Base-by-base conservation (phyloP, 2,113 vertebrate genomes). In the Ploceus nigricollis region DNA sequence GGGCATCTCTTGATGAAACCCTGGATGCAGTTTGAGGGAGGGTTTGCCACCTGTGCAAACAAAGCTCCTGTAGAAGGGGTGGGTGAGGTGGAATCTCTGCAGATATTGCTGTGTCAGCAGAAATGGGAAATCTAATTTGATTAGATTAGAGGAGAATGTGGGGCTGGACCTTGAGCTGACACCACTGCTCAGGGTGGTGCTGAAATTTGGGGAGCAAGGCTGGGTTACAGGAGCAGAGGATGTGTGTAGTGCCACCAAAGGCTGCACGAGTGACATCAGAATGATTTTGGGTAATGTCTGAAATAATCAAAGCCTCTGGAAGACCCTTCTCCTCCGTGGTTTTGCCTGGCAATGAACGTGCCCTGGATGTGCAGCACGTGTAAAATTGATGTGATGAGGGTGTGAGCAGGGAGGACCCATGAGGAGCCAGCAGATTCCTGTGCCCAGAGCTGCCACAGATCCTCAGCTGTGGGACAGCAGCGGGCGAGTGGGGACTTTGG, bases 401-500 rank as follows among this genome's bases (percentile, higher is more conserved):
- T 31, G 15, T 1, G 27, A 22, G 0, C 33, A 11, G 57, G 27
- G 58, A 2, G 23, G 7, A 5, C 1, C 45, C 17, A 50, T 1
- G n/a, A 58, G 76, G 30, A 40, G 33, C 2, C 53, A 20, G 30
- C 30, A 44, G 39, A 8, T 6, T 11, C 28, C 50, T 3, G 50
- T n/a, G 83, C 23, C 22, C 1, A 1, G 80, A 54, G 65, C 13
- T n/a, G 37, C 13, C 77, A 7, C 76, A 28, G 80, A 2, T 5
- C 19, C 13, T 44, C 35, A 13, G n/a, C 24, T 8, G 31, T 7
- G 76, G 14, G 68, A 28, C 72, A 40, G 15, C 39, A 56, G 54
- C 0, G 1, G 27, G 18, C 0, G 0, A 27, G 19, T 0, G 25
- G 48, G 11, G 57, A 3, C 40, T n/a, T 23, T 4, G 28, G 51